A percentile compares a stretch with the other conserved stretches of the same genome.
These are phyloP conservation scores for Globodera rostochiensis DNA, from an alignment of 1,140 invertebrate species.

Conservation along the genomic window DNA sequence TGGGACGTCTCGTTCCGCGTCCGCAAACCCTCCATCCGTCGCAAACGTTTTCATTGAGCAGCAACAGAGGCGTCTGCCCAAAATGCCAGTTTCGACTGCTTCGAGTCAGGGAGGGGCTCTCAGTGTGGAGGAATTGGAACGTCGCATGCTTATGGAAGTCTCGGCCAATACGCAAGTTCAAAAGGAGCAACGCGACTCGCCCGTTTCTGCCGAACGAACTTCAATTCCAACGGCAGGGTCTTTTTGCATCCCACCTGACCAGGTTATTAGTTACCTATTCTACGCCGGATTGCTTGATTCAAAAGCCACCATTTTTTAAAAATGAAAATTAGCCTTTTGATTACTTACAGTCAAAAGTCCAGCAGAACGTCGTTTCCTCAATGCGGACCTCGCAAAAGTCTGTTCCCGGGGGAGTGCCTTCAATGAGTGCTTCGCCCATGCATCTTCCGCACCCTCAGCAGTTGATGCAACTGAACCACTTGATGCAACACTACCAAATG, in stretches of 20 bases:
- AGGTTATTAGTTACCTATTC: neutral
- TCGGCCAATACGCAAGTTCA: neutral
- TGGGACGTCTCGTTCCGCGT: no score
- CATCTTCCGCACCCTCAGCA: conserved; percentile 9
- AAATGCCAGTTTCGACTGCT: neutral
- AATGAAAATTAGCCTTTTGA: no score
- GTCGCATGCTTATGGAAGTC: conserved; percentile 23
- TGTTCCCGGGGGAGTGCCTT: neutral
- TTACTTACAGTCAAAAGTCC: no score
- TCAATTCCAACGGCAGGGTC: neutral
- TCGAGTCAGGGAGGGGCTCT: neutral
- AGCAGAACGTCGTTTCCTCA: neutral
- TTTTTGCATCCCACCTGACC: neutral
- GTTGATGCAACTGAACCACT: conserved; percentile 7
- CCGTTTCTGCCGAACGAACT: neutral
- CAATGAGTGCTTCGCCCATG: neutral
- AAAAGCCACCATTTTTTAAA: no score
- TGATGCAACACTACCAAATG: conserved; percentile 5
- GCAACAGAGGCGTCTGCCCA: neutral
- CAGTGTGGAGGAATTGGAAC: conserved; percentile 20
- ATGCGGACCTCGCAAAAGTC: neutral
- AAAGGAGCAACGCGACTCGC: neutral
- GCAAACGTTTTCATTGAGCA: neutral
- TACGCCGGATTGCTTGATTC: no score
- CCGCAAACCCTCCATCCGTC: neutral